Evolutionary conservation across 2,888 invertebrate species (phyloP).

Genomic region (Ischnus inquisitorius): DNA sequence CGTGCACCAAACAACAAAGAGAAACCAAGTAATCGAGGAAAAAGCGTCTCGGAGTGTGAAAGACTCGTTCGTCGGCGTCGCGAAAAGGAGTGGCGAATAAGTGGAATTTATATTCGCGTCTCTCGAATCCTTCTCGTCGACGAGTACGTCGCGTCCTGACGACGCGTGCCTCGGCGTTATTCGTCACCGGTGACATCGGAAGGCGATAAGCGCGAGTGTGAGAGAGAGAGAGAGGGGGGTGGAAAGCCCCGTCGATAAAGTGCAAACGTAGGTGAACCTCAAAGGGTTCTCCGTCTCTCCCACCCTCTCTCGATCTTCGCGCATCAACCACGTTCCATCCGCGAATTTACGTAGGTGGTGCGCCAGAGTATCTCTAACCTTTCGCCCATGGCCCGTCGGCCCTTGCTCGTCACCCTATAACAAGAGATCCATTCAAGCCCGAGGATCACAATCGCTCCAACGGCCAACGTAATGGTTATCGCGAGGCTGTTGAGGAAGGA

Average conservation of each 20-base stretch:
- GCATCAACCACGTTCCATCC: neutral
- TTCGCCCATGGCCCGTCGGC: constrained; percentile 12
- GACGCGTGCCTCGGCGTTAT: constrained; percentile 48
- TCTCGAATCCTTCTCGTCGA: constrained; percentile 10
- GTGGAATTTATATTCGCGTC: constrained; percentile 21
- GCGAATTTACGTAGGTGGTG: constrained; percentile 48
- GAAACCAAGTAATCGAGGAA: neutral
- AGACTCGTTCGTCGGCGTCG: neutral
- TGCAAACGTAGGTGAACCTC: constrained; percentile 58
- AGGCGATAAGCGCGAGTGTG: neutral
- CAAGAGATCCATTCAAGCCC: constrained; percentile 31
- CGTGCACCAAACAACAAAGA: neutral
- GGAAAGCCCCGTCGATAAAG: constrained; percentile 53
- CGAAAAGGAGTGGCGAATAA: neutral
- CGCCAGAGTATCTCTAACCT: constrained; percentile 40
- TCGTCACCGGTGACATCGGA: constrained; percentile 57
- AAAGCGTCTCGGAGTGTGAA: neutral
- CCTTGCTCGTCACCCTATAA: neutral
- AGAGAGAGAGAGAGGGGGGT: constrained; percentile 15
- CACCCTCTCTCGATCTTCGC: neutral
- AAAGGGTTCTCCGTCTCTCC: constrained; percentile 8
- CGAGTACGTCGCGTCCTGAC: constrained; percentile 33
- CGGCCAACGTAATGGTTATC: constrained; percentile 56
- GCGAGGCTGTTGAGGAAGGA: constrained; percentile 48
- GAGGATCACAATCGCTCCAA: constrained; percentile 50